A percentile compares a stretch with the other conserved stretches of the same genome.
Conservation (phyloP, 2,113 vertebrate genomes). For the Albula glossodonta region DNA sequence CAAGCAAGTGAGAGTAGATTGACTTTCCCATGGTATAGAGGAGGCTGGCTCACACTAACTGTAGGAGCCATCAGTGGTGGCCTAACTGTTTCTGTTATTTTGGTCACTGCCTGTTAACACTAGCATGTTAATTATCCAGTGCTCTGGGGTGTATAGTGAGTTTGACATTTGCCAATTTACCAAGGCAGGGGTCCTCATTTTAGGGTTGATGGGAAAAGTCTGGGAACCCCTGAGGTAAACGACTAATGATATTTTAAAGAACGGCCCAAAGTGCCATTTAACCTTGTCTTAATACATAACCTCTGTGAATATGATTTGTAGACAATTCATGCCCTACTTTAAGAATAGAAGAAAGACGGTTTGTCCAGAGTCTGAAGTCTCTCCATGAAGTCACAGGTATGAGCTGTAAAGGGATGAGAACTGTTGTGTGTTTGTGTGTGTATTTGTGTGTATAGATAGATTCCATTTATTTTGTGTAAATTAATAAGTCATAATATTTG, state of each 20-base stretch:
- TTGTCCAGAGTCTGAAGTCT: slow-evolving; percentile 65
- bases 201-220: neutral
- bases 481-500: no score
- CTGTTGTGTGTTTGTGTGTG: neutral
- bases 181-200: neutral
- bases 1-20: neutral
- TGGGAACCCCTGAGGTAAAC: neutral
- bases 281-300: neutral
- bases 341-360: slow-evolving; percentile 66
- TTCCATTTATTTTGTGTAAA: no score
- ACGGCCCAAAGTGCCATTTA: neutral
- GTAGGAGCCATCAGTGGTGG: neutral
- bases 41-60: neutral
- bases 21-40: neutral
- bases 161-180: neutral
- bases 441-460: no score
- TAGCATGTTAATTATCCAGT: neutral
- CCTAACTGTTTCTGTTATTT: neutral
- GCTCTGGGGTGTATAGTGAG: neutral
- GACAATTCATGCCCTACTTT: slow-evolving; percentile 76
- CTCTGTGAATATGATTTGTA: slow-evolving; percentile 37
- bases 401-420: neutral
- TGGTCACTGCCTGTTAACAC: neutral
- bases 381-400: slow-evolving; percentile 78
- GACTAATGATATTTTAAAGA: neutral